These are phyloP conservation scores for Zaprionus africanus DNA, from an alignment of 1,140 invertebrate genomes.

Conservation along the genomic window DNA sequence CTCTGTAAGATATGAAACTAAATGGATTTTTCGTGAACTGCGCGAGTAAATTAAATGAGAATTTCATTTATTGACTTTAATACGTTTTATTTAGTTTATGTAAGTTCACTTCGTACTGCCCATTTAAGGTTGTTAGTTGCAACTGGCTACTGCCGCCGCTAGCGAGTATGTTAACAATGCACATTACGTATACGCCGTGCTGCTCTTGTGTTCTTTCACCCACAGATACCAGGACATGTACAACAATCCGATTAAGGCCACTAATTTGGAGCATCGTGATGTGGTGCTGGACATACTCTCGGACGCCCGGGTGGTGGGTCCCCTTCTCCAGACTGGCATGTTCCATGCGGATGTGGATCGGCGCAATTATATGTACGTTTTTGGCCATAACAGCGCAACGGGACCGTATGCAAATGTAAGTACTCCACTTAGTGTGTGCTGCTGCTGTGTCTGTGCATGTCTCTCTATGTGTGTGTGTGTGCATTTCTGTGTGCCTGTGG, in stretches of 20 bases:
- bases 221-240: constrained; percentile 86
- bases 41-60: background rate
- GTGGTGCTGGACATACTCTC: constrained; percentile 94
- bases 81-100: background rate
- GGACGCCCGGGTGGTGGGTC: constrained; percentile 92
- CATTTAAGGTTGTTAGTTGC: background rate
- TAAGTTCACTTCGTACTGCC: background rate
- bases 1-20: background rate
- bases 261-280: constrained; percentile 89
- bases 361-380: constrained; percentile 95
- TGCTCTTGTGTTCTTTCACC: constrained; percentile 19
- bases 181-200: constrained; percentile 67
- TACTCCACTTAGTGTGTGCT: constrained; percentile 50
- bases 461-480: constrained; percentile 6
- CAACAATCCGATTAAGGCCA: constrained; percentile 87
- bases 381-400: constrained; percentile 91
- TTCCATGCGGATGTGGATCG: constrained; percentile 90
- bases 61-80: background rate
- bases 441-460: background rate
- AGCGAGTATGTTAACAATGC: constrained; percentile 64
- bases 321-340: constrained; percentile 89
- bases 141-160: constrained; percentile 29
- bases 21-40: background rate
- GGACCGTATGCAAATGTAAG: constrained; percentile 89
- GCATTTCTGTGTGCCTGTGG: background rate